Evolutionary conservation across 2,888 invertebrate genomes (phyloP), one percentile per base, ranked within the genome.

Genomic region (Drosophila mimetica): DNA sequence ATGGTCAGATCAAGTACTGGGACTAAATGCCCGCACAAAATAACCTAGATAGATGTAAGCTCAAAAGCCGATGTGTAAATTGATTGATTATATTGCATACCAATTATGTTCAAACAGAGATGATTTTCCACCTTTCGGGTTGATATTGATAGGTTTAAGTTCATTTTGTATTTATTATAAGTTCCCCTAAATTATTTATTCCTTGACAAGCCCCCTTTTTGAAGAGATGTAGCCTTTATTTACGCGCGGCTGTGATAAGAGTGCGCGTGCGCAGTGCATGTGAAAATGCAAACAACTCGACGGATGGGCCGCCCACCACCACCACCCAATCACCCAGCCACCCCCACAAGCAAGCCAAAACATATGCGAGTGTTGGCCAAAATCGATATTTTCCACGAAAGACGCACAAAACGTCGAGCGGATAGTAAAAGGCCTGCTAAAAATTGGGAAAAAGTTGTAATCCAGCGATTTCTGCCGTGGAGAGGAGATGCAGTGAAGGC

Each of bases 1-100:
- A 99, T 92, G 98, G 98, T 6, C 93, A 97, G 75, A 98, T 99
- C 81, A 99, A 99, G 92, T 98, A 97, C 92, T 99, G 99, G 99
- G 99, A 99, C 93, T 99, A 94, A 46, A 94, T 25, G 1, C 32
- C 30, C 39, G 11, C 16, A 13, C 28, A 28, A 52, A 20, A 20
- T 30, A 20, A 60, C 14, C 14, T 47, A 53, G 22, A 2, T 52
- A 64, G 28, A 44, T 46, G 7, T 77, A 86, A 83, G 80, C 6
- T n/a, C 22, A 22, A 22, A 55, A 25, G 25, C 32, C 58, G 57
- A 28, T 70, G 52, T 82, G 70, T 65, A 72, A 66, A 71, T 52
- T 52, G 37, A 71, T 36, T 75, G 55, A 76, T 58, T 57, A 61
- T 53, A 58, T 66, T 39, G 42, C 28, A 28, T 28, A 69, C 44